Percentiles rank a stretch among this genome's conserved stretches.
phyloP scores from a whole-genome alignment of 1,140 invertebrate genomes.

The Bacillus rossius region DNA sequence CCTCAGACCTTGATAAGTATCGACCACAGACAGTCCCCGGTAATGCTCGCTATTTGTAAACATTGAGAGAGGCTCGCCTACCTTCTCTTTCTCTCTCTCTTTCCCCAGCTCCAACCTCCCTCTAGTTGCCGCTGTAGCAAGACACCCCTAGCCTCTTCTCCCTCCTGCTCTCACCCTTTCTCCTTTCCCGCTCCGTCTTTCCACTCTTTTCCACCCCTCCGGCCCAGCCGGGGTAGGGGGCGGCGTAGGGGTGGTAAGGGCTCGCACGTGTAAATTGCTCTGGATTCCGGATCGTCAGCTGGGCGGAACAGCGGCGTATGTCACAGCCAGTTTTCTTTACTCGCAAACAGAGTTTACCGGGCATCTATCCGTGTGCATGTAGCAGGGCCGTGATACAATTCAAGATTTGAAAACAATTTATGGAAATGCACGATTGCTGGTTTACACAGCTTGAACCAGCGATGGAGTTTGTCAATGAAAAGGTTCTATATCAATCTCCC shows the following conservation, averaged over 20 bases:
- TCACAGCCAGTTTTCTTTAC: too few relatives aligned
- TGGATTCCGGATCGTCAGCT: too few relatives aligned
- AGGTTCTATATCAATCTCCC: too few relatives aligned
- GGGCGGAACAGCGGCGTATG: too few relatives aligned
- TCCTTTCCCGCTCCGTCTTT: conserved; percentile 6
- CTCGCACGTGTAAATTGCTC: neutral
- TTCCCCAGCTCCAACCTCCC: neutral
- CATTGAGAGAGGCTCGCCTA: neutral
- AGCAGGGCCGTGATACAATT: too few relatives aligned
- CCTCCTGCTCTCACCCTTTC: neutral
- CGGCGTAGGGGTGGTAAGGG: neutral
- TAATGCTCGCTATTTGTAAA: too few relatives aligned
- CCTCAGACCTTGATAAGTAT: neutral
- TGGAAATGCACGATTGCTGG: too few relatives aligned
- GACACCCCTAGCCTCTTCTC: conserved; percentile 15
- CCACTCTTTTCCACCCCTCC: conserved; percentile 6
- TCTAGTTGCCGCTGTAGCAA: conserved; percentile 20
- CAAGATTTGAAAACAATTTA: too few relatives aligned
- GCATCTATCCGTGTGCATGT: too few relatives aligned
- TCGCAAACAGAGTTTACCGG: too few relatives aligned
- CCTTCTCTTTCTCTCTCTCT: neutral
- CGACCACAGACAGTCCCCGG: neutral
- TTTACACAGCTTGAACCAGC: too few relatives aligned
- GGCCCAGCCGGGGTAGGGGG: neutral
- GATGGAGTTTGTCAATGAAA: too few relatives aligned